These are phyloP conservation scores for Timandra comae DNA, from an alignment of 2,888 invertebrate genomes.

Conservation along the genomic window DNA sequence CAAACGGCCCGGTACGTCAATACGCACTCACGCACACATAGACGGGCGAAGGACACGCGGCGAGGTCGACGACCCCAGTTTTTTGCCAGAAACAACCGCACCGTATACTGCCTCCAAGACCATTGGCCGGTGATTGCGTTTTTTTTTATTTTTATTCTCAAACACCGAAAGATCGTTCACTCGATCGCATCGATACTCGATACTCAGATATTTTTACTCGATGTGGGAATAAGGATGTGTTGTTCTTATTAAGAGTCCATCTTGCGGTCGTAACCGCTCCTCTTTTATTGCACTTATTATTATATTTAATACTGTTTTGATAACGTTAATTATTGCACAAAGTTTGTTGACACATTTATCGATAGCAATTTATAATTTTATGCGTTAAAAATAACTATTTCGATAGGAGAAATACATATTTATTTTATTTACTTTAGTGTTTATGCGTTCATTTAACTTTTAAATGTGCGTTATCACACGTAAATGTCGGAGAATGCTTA, in stretches of 20 bases:
- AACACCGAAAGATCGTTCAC: constrained; percentile 54
- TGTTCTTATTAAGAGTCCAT: constrained; percentile 31
- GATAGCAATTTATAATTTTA: constrained; percentile 12
- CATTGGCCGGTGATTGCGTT: constrained; percentile 59
- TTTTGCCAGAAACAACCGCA: constrained; percentile 64
- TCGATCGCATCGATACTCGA: constrained; percentile 39
- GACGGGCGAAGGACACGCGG: constrained; percentile 67
- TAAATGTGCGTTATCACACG: constrained; percentile 37
- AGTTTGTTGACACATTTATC: constrained; percentile 22
- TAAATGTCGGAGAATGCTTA: constrained; percentile 43
- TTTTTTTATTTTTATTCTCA: constrained; percentile 24
- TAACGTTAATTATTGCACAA: constrained; percentile 7
- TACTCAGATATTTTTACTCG: constrained; percentile 41
- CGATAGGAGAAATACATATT: constrained; percentile 12
- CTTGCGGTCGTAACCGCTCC: no score
- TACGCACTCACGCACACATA: constrained; percentile 55
- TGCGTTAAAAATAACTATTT: constrained; percentile 9
- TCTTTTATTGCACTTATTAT: no score
- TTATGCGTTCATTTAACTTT: constrained; percentile 29
- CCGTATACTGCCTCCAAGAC: constrained; percentile 58
- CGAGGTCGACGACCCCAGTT: constrained; percentile 65
- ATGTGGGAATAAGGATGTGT: constrained; percentile 62
- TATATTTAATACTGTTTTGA: no score
- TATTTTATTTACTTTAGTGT: constrained; percentile 20
- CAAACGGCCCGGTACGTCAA: constrained; percentile 18